Evolutionary conservation across 2,113 vertebrate species (phyloP).

Genomic region (Sander vitreus): DNA sequence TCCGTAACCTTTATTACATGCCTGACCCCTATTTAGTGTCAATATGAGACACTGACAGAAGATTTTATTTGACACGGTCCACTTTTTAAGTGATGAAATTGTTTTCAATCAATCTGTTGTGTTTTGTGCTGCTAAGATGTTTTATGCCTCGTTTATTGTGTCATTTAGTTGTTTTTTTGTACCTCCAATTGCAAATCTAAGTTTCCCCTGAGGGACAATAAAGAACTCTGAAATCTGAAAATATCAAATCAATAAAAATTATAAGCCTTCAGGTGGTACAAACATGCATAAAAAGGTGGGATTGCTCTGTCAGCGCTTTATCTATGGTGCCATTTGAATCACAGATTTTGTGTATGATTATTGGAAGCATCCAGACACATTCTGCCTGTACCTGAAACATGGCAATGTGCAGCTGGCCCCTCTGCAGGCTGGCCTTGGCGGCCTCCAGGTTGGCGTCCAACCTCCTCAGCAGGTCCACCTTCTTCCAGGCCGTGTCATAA

Average conservation of each 20-base stretch:
- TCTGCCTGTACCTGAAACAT: constrained; percentile 92
- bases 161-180: too few species aligned
- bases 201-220: too few species aligned
- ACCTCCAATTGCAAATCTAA: too few species aligned
- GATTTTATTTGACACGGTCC: too few species aligned
- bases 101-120: too few species aligned
- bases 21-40: background rate
- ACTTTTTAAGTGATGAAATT: too few species aligned
- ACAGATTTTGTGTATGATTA: background rate
- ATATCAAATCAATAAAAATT: too few species aligned
- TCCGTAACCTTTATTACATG: background rate
- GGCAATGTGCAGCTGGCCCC: constrained; percentile 93
- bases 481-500: constrained; percentile 97
- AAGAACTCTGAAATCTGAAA: too few species aligned
- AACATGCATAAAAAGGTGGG: too few species aligned
- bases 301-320: background rate
- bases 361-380: background rate
- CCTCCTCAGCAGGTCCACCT: constrained; percentile 93
- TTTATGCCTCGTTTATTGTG: too few species aligned
- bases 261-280: background rate
- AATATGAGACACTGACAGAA: too few species aligned
- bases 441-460: constrained; percentile 93
- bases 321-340: background rate
- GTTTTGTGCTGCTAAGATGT: too few species aligned
- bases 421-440: constrained; percentile 94